Evolutionary conservation across 2,888 invertebrate species (phyloP).

Genomic region (Metalampra italica): DNA sequence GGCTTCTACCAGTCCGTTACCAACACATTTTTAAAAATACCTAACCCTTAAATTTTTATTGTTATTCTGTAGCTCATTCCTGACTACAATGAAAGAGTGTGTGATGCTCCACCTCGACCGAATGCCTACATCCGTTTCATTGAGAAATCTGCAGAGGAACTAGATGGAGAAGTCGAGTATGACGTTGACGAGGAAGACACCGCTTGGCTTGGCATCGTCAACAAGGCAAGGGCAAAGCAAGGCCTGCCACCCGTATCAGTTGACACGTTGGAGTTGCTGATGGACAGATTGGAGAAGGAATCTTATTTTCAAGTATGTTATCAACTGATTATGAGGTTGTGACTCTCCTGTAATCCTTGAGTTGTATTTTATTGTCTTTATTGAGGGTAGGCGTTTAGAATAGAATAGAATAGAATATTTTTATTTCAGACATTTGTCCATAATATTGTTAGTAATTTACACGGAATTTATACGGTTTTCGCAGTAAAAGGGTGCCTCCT

Average conservation of each 20-base stretch:
- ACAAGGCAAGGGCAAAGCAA: constrained; percentile 87
- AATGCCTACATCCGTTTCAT: constrained; percentile 96
- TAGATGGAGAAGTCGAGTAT: constrained; percentile 96
- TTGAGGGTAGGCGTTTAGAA: no score
- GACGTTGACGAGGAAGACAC: constrained; percentile 99
- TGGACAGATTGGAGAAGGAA: constrained; percentile 98
- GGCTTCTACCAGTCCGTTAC: no score
- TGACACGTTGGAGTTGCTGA: constrained; percentile 94
- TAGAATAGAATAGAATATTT: no score
- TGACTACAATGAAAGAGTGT: constrained; percentile 84
- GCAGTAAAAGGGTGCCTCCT: no score
- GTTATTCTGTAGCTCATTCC: constrained; percentile 75
- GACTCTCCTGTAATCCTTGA: no score
- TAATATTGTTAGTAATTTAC: no score
- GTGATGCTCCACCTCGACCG: constrained; percentile 90
- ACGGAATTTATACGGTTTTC: no score
- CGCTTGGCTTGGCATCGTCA: constrained; percentile 94
- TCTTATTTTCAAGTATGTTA: constrained; percentile 90
- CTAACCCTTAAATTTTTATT: no score
- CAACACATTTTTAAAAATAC: no score
- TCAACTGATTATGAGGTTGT: no score
- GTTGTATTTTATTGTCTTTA: no score
- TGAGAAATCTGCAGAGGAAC: constrained; percentile 95
- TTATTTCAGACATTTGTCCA: no score
- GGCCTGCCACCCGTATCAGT: constrained; percentile 88